Base-by-base conservation (phyloP, 2,888 invertebrate genomes). In the Diarsia mendica region DNA sequence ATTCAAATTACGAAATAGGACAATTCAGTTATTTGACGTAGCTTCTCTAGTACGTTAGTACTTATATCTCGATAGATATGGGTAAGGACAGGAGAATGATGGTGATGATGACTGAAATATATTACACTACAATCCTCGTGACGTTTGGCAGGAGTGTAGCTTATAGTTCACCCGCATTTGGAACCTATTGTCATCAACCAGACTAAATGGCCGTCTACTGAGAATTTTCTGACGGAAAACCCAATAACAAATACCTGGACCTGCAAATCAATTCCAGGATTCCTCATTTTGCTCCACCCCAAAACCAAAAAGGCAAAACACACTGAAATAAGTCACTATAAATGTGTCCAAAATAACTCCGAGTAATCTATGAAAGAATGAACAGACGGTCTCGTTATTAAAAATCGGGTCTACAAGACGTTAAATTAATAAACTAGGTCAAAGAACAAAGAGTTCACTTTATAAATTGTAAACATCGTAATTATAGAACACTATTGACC, bases 401-500 rank as follows among this genome's bases (percentile, higher is more conserved):
- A 79, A 79, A 83, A 83, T 78, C 82, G 58, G 78, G 80, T 77
- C 80, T 83, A 84, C 81, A 84, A 81, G 80, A 86, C 85, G 82
- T 88, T 87, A 86, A 89, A 88, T 85, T 85, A 85, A 83, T 66
- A 75, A 93, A 91, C 89, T 93, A 87, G 93, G 92, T 89, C 93
- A 85, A 74, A 79, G 86, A 90, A 93, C 92, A 93, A 93, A 93
- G 92, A 90, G 87, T 87, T 84, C 87, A 75, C 72, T 89, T 90
- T 79, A 90, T 88, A 89, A 90, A 88, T 83, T 90, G 80, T 82
- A 85, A 84, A 87, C 86, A 88, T 83, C 71, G 90, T 90, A n/a
- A n/a, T n/a, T 91, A 92, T 92, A 86, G 83, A 89, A 90, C 87
- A 89, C 89, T 90, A 87, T 91, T 91, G 91, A 91, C 89, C 90